These are phyloP conservation scores for Pissodes strobi DNA, from an alignment of 1,140 invertebrate genomes.

Conservation along the genomic window DNA sequence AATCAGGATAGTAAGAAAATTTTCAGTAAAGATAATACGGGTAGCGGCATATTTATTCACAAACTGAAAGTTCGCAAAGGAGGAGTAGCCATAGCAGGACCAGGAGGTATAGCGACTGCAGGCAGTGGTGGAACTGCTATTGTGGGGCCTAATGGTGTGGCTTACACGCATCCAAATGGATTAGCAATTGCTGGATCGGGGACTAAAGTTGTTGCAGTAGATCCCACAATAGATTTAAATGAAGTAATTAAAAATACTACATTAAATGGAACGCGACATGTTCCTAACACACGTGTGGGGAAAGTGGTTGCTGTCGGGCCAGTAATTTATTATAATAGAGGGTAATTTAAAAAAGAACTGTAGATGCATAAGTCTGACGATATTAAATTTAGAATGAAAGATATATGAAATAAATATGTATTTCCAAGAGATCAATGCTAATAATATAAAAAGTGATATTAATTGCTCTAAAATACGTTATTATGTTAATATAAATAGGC, in stretches of 20 bases:
- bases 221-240: constrained; percentile 61
- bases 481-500: too few species aligned
- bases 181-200: constrained; percentile 71
- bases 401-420: too few species aligned
- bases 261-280: constrained; percentile 50
- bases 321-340: constrained; percentile 67
- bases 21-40: constrained; percentile 51
- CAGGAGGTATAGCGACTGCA: constrained; percentile 73
- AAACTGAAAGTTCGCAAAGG: constrained; percentile 68
- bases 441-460: too few species aligned
- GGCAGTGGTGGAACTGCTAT: constrained; percentile 74
- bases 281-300: constrained; percentile 58
- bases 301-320: constrained; percentile 71
- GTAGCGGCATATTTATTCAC: constrained; percentile 66
- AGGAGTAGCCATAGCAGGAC: constrained; percentile 74
- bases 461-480: too few species aligned
- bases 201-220: constrained; percentile 65
- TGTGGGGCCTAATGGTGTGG: constrained; percentile 72
- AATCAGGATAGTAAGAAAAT: constrained; percentile 44
- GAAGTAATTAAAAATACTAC: constrained; percentile 43
- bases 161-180: constrained; percentile 70
- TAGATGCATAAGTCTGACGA: too few species aligned
- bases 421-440: too few species aligned
- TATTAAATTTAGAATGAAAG: too few species aligned
- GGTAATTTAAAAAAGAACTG: too few species aligned